phyloP scores from a whole-genome alignment of 2,888 invertebrate species.

The Empis stercorea region DNA sequence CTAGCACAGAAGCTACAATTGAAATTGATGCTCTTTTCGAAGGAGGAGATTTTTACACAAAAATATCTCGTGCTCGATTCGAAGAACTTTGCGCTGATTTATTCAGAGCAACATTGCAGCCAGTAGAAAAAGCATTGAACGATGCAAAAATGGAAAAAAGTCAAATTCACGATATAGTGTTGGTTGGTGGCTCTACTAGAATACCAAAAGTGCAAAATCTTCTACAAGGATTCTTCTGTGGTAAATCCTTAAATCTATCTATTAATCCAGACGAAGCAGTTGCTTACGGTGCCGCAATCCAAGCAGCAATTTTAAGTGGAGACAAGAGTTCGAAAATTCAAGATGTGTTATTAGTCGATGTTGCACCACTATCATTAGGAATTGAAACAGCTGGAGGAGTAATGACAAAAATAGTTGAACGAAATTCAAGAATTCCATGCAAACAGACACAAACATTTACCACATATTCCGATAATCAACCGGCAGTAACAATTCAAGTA shows the following conservation, averaged over 20 bases:
- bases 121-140: slow-evolving; percentile 58
- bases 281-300: slow-evolving; percentile 62
- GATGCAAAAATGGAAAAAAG: slow-evolving; percentile 64
- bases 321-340: slow-evolving; percentile 59
- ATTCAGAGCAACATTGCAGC: slow-evolving; percentile 54
- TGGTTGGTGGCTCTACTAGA: slow-evolving; percentile 69
- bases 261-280: slow-evolving; percentile 73
- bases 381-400: slow-evolving; percentile 73
- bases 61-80: slow-evolving; percentile 55
- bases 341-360: slow-evolving; percentile 56
- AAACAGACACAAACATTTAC: slow-evolving; percentile 62
- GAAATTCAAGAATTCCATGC: slow-evolving; percentile 58
- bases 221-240: slow-evolving; percentile 61
- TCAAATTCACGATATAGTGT: slow-evolving; percentile 60
- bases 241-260: slow-evolving; percentile 54
- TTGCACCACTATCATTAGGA: slow-evolving; percentile 54
- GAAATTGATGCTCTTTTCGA: slow-evolving; percentile 62
- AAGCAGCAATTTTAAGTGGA: slow-evolving; percentile 57
- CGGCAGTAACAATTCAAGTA: slow-evolving; percentile 59
- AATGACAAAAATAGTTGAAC: slow-evolving; percentile 61
- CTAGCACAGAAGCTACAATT: slow-evolving; percentile 62
- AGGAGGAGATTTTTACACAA: slow-evolving; percentile 55
- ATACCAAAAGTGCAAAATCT: slow-evolving; percentile 67
- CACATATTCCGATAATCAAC: slow-evolving; percentile 70
- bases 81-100: slow-evolving; percentile 57